A percentile compares a stretch with the other conserved stretches of the same genome.
Evolutionary conservation across 2,888 invertebrate species (phyloP).

Genomic region (Blastobasis lacticolella): DNA sequence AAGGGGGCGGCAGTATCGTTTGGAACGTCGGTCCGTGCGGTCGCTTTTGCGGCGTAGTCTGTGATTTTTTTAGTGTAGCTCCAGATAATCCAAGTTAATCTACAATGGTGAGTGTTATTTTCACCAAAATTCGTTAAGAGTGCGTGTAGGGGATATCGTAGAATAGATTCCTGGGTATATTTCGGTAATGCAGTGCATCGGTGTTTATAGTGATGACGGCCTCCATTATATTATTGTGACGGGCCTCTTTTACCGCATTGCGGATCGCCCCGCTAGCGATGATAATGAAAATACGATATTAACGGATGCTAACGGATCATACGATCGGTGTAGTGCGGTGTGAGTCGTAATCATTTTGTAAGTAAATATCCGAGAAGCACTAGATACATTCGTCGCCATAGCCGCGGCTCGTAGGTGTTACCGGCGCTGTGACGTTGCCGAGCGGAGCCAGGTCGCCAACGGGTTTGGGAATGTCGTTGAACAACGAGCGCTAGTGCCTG

Average conservation of each 20-base stretch:
- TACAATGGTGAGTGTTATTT: constrained; percentile 74
- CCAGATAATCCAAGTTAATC: constrained; percentile 76
- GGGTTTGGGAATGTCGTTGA: constrained; percentile 24
- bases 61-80: constrained; percentile 76
- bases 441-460: constrained; percentile 34
- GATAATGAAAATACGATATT: constrained; percentile 15
- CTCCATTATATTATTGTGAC: constrained; percentile 74
- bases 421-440: constrained; percentile 56
- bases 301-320: too few species aligned
- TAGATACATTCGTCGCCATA: constrained; percentile 61
- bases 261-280: constrained; percentile 46
- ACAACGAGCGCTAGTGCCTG: constrained; percentile 29
- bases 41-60: constrained; percentile 73
- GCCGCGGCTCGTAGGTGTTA: constrained; percentile 46
- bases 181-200: constrained; percentile 62
- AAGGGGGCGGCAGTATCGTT: constrained; percentile 75
- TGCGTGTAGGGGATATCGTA: constrained; percentile 46
- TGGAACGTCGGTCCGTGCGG: constrained; percentile 71
- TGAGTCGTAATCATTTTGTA: too few species aligned
- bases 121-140: constrained; percentile 50
- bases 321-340: too few species aligned
- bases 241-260: constrained; percentile 74
- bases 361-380: constrained; percentile 34
- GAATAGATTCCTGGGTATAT: constrained; percentile 48
- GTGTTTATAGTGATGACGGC: constrained; percentile 73